Conservation (phyloP, 2,113 vertebrate species). For the Clarias batrachus region DNA sequence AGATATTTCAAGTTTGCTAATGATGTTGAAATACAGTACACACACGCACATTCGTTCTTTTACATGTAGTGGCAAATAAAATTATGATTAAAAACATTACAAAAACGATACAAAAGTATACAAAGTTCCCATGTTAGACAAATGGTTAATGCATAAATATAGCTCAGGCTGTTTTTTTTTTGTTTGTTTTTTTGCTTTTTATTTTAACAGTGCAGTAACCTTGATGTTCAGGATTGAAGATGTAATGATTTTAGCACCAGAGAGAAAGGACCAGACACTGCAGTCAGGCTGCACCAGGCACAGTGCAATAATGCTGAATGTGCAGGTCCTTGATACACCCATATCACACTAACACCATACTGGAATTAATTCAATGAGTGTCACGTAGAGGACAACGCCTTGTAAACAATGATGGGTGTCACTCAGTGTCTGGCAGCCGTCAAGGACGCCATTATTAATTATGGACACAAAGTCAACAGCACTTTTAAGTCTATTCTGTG, state of each 20-base stretch:
- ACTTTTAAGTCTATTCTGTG: conserved; percentile 54
- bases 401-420: conserved; percentile 55
- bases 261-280: conserved; percentile 42
- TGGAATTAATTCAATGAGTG: conserved; percentile 8
- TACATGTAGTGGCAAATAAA: conserved; percentile 69
- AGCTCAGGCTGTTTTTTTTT: conserved; percentile 60
- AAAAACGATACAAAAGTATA: conserved; percentile 74
- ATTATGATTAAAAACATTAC: conserved; percentile 58
- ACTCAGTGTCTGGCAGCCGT: conserved; percentile 35
- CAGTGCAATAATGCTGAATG: neutral
- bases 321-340: neutral
- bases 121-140: conserved; percentile 73
- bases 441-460: conserved; percentile 34
- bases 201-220: conserved; percentile 71
- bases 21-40: conserved; percentile 76
- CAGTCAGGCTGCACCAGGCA: conserved; percentile 22
- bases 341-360: neutral
- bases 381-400: conserved; percentile 16
- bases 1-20: conserved; percentile 79
- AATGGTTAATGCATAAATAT: conserved; percentile 77
- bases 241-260: conserved; percentile 64
- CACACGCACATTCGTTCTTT: conserved; percentile 67
- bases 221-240: conserved; percentile 56
- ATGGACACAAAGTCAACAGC: conserved; percentile 58
- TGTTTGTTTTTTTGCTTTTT: neutral